Evolutionary conservation across 1,140 invertebrate genomes (phyloP), one percentile per base, ranked within the genome.

Genomic region (Pristionchus pacificus): DNA sequence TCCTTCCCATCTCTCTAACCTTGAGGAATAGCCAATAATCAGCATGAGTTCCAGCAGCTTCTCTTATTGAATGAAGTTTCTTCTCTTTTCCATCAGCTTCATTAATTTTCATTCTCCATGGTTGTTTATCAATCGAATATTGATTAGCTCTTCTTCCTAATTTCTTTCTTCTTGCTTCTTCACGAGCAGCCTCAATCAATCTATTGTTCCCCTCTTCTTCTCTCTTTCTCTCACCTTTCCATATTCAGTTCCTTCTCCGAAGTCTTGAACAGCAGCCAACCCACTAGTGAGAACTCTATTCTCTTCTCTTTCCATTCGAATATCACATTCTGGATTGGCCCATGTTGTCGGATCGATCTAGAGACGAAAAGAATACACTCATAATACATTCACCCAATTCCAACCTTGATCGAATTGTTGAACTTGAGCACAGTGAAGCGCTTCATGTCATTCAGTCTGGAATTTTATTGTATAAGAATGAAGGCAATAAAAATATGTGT

Each of bases 1-100:
- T 24, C 30, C 14, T n/a, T 27, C 25, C 62, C 13, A 14, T 31
- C 1, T 28, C 15, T 61, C 49, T 63, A n/a, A 76, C 77, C 72
- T 83, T 82, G 31, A 81, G 49, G 60, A 83, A 83, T 28, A 84
- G 65, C 81, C 81, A 83, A 63, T 84, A 83, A 33, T 83, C 81
- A 2, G 82, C 77, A 62, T 83, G 77, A 29, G 80, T 76, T 55
- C 81, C 79, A 28, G 82, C 78, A 25, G 77, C 78, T 65, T 82
- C 80, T n/a, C 78, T 33, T 13, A 83, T 77, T n/a, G 77, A 79
- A 19, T 78, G 64, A 61, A 82, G 79, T 61, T 74, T 72, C 24
- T 80, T 73, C 19, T 70, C 68, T 3, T 61, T 28, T 3, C 65
- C 65, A 38, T 78, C 80, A 24, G 60, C 33, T 24, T 80, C 79